Base-by-base conservation (phyloP, 2,888 invertebrate genomes). In the Eumerus sabulonum region DNA sequence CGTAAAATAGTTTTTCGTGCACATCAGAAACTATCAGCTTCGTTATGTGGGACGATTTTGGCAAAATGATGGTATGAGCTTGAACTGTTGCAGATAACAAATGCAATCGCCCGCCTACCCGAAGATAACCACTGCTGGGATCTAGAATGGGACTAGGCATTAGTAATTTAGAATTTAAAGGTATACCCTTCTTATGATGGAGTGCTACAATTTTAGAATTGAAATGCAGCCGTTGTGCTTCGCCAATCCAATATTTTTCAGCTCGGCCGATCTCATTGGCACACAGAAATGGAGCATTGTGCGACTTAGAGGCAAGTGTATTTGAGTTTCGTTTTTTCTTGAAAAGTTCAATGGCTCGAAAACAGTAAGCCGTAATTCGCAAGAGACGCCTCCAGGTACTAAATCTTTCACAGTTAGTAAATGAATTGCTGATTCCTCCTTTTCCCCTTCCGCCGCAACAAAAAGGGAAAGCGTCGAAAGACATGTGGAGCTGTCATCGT, bases 161-260 rank as follows among this genome's bases (percentile, higher is more conserved):
- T 38, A 56, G 12, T 42, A 66, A 56, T 42, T 54, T 64, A 9
- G 54, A 64, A n/a, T 47, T 64, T 9, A 47, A 35, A 38, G 13
- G 36, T 47, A 45, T 64, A 54, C 47, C 54, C 18, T 48, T 48
- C 13, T 56, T 66, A 9, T 48, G 14, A 9, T 16, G 16, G 27
- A 66, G 64, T 40, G 64, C 36, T 19, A 11, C 40, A 19, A 56
- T 48, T 56, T 66, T 47, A 27, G 47, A n/a, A 48, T 14, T 38
- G 14, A 56, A 66, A 44, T 66, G 47, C 38, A 56, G 47, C 40
- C 47, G 27, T 44, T 67, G 56, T 18, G n/a, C 42, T 50, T 67
- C 16, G 11, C 50, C 5, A 18, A 57, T 50, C 56, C 66, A 67
- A 44, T 50, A 36, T n/a, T 35, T 57, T 50, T 67, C 57, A 42